Evolutionary conservation across 1,140 invertebrate genomes (phyloP).

Genomic region (Drosophila neocordata): DNA sequence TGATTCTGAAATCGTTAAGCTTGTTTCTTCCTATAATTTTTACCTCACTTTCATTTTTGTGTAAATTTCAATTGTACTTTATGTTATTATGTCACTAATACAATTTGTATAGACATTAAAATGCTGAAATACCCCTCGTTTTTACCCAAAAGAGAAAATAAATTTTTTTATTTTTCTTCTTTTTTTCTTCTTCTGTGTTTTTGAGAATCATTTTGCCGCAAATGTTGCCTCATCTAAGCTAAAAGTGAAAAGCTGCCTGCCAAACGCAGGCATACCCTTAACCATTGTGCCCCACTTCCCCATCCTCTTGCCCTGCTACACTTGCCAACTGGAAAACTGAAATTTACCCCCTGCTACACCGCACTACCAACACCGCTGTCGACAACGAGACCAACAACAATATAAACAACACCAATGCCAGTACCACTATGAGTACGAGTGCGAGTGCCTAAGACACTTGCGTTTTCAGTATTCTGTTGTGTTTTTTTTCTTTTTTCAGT

Average conservation of each 20-base stretch:
- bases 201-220: constrained; percentile 63
- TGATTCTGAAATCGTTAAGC: too few species aligned
- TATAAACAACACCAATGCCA: constrained; percentile 41
- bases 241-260: constrained; percentile 57
- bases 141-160: background rate
- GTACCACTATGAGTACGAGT: constrained; percentile 1
- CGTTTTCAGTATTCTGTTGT: constrained; percentile 50
- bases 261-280: constrained; percentile 52
- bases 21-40: too few species aligned
- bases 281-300: background rate
- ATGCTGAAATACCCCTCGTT: background rate
- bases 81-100: background rate
- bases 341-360: background rate
- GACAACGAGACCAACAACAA: constrained; percentile 30
- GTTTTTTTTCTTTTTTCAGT: constrained; percentile 21
- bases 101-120: constrained; percentile 1
- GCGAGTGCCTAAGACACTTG: constrained; percentile 66
- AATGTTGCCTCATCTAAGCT: constrained; percentile 40
- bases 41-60: too few species aligned
- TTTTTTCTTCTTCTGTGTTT: constrained; percentile 19
- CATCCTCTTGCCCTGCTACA: background rate
- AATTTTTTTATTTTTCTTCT: background rate
- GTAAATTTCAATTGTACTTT: background rate
- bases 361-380: background rate
- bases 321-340: background rate